Evolutionary conservation across 2,113 vertebrate species (phyloP).

Genomic region (Gavialis gangeticus): DNA sequence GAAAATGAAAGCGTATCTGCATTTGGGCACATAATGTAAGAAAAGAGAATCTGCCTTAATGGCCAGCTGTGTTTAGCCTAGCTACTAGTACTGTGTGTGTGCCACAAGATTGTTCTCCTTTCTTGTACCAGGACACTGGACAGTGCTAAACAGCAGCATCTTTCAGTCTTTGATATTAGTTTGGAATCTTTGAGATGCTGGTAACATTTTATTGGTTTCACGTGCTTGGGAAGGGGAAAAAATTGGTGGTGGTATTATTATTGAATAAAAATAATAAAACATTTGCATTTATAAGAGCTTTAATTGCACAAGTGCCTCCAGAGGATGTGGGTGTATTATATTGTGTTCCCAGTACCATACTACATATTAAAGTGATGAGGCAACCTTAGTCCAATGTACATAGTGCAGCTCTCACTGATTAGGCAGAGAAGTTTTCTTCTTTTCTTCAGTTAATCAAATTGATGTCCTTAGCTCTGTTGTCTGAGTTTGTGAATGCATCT

Average conservation of each 20-base stretch:
- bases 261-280: neutral
- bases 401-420: neutral
- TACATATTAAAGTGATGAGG: neutral
- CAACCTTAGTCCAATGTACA: neutral
- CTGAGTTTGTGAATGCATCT: neutral
- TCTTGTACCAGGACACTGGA: neutral
- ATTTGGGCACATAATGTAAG: neutral
- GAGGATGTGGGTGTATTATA: neutral
- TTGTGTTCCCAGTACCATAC: neutral
- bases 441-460: neutral
- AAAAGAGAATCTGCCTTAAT: neutral
- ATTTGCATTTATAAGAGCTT: neutral
- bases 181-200: neutral
- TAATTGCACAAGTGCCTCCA: neutral
- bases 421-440: conserved; percentile 14
- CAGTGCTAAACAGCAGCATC: neutral
- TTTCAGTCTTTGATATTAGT: neutral
- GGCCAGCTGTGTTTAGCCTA: neutral
- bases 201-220: neutral
- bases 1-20: neutral
- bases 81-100: neutral
- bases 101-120: neutral
- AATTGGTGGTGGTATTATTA: neutral
- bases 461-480: neutral
- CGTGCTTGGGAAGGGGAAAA: neutral